Percentiles rank a stretch among this genome's conserved stretches.
These are phyloP conservation scores for Pycnonotus jocosus DNA, from an alignment of 2,113 vertebrate species.

Conservation along the genomic window DNA sequence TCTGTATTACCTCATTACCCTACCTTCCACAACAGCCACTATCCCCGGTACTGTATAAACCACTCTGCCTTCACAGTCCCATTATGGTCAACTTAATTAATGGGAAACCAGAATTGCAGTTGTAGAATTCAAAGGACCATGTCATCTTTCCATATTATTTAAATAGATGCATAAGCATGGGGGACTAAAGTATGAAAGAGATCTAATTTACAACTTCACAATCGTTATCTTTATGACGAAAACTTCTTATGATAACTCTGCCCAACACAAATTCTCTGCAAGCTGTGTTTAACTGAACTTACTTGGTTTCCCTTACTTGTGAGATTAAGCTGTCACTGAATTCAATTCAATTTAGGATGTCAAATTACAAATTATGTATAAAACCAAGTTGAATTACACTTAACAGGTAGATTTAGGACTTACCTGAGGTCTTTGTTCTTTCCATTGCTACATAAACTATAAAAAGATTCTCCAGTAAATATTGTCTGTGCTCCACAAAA, in stretches of 20 bases:
- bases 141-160: neutral
- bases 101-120: neutral
- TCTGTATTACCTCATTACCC: neutral
- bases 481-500: slow-evolving; percentile 89
- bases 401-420: neutral
- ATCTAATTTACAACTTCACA: neutral
- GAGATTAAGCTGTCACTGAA: neutral
- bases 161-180: neutral
- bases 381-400: neutral
- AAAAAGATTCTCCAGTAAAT: slow-evolving; percentile 91
- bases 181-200: neutral
- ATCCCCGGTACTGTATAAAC: neutral
- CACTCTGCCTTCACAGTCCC: neutral
- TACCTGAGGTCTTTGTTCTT: slow-evolving; percentile 70
- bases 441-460: slow-evolving; percentile 82
- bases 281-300: neutral
- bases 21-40: neutral
- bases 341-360: neutral
- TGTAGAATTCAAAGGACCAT: neutral
- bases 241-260: neutral
- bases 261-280: neutral
- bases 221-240: neutral
- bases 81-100: neutral
- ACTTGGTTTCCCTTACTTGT: neutral
- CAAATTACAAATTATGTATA: neutral